These are phyloP conservation scores for Tyto alba DNA, from an alignment of 2,113 vertebrate genomes.

Conservation along the genomic window DNA sequence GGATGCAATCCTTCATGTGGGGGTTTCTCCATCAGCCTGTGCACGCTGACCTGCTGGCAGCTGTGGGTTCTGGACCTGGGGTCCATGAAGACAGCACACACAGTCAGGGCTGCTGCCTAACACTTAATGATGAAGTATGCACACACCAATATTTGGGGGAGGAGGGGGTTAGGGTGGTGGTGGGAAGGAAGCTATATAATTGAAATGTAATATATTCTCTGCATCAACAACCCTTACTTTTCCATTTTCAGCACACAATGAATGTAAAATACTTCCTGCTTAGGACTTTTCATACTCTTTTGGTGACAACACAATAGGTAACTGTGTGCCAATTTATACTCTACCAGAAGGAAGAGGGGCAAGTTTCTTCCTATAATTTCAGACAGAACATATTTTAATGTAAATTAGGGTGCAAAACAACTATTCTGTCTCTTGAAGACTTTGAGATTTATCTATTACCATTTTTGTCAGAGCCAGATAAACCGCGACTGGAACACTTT, in stretches of 20 bases:
- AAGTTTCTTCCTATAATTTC: neutral
- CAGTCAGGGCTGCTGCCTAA: neutral
- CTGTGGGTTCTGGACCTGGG: neutral
- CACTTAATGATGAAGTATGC: neutral
- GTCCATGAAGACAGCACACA: neutral
- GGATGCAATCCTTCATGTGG: neutral
- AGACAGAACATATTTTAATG: neutral
- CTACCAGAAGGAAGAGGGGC: neutral
- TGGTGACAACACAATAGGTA: neutral
- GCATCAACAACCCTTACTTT: neutral
- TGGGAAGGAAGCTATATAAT: neutral
- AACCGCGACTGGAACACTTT: neutral
- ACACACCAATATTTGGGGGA: no score
- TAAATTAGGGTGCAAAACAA: neutral
- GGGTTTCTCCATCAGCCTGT: neutral
- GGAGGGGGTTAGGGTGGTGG: no score
- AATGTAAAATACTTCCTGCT: neutral
- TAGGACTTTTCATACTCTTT: neutral
- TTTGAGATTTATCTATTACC: neutral
- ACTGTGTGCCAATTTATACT: neutral
- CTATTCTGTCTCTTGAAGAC: neutral
- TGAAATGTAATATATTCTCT: neutral
- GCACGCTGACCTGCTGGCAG: neutral
- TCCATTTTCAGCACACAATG: neutral
- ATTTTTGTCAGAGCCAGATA: neutral